A percentile compares a stretch with the other conserved stretches of the same genome.
These are phyloP conservation scores for Bubo scandiacus DNA, from an alignment of 2,113 vertebrate genomes.

Conservation along the genomic window DNA sequence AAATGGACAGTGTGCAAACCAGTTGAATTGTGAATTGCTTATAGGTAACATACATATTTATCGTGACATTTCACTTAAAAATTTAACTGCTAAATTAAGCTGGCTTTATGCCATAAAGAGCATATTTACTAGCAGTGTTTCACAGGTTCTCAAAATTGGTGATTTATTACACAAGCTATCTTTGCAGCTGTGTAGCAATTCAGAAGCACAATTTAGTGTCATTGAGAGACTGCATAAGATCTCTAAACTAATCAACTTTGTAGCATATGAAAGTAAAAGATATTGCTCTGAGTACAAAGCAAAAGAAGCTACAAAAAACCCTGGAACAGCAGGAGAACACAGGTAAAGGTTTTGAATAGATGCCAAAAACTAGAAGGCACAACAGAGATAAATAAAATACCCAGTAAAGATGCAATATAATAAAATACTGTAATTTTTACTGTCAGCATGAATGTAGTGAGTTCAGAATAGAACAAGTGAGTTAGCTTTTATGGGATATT, in stretches of 20 bases:
- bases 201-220: neutral
- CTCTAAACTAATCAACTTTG: slow-evolving; percentile 14
- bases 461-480: slow-evolving; percentile 54
- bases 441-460: slow-evolving; percentile 67
- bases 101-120: neutral
- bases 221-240: neutral
- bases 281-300: neutral
- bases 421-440: slow-evolving; percentile 77
- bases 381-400: slow-evolving; percentile 76
- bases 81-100: neutral
- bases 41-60: neutral
- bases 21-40: neutral
- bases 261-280: neutral
- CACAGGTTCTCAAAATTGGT: neutral
- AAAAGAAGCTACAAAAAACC: neutral
- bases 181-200: neutral
- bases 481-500: slow-evolving; percentile 69
- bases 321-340: slow-evolving; percentile 37
- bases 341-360: slow-evolving; percentile 65
- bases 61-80: neutral
- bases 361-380: slow-evolving; percentile 45
- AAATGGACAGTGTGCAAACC: neutral
- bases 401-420: slow-evolving; percentile 73
- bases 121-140: neutral
- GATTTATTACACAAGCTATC: neutral